Base-by-base conservation (phyloP, 1,140 invertebrate genomes). In the Apis dorsata region DNA sequence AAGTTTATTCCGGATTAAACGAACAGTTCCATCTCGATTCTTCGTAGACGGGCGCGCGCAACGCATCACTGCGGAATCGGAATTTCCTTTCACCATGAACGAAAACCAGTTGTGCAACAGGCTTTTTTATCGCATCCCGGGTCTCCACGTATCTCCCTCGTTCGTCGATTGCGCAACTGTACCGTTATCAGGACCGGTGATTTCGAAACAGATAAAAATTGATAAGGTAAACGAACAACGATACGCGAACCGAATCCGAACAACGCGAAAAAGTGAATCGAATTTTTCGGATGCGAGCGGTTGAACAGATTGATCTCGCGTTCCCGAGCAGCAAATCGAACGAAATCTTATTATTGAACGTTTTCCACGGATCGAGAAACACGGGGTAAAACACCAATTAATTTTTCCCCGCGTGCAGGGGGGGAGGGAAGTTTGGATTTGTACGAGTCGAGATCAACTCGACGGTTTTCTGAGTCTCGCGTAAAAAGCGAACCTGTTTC, bases 51-150 rank as follows among this genome's bases (percentile, higher is more conserved):
- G 80, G 74, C 65, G 57, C 51, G 34, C 62, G 85, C 85, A 81
- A 86, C 83, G 83, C 74, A 85, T 84, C 86, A 73, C 72, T 81
- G 81, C 75, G 81, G 81, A 88, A 88, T 86, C 24, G 85, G 87
- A 85, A 86, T 89, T 88, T 89, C 88, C 87, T 89, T 86, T 89
- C 88, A 85, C 85, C 76, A 24, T 77, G 72, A 55, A 88, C 63
- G 87, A 81, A 76, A 88, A 88, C 88, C 87, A 79, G 85, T 88
- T 83, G 72, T 73, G 77, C 86, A 72, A 80, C 21, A 28, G 53
- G 12, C 66, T 75, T 84, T 87, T 87, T 76, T 55, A 65, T 34
- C 17, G 51, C 9, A 60, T 21, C 34, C 17, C 73, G 21, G 0
- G 15, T 19, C 17, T 44, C 55, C 15, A 68, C 28, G 34, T 75